Evolutionary conservation across 2,113 vertebrate species (phyloP), one percentile per base, ranked within the genome.

Genomic region (Phaethon lepturus): DNA sequence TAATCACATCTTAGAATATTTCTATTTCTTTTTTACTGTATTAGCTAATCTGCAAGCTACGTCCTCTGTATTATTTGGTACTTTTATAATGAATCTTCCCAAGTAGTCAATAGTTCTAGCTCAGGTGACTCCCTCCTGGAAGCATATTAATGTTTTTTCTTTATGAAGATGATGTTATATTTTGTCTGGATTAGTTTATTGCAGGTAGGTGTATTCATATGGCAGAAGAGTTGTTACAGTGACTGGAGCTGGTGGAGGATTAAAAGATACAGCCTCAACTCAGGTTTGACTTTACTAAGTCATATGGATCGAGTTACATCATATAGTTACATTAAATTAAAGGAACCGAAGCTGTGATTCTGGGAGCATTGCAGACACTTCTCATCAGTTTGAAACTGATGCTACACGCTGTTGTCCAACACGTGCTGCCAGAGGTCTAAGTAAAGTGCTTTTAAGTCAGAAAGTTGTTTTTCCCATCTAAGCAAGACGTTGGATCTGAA

Each of bases 241-340:
- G 59, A 55, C 38, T 7, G 2, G 7, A 81, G 19, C 11, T 2
- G 3, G 13, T 55, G 55, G 23, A 42, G 8, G 8, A 40, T 50
- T 75, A 49, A 73, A 89, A 86, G 33, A 11, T 10, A 16, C 6
- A 72, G 66, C 17, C 7, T 67, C 35, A 49, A 0, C 23, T 55
- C 18, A 17, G 14, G 50, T 73, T 88, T 84, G 35, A 73, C 31
- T 63, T 33, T 24, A n/a, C 31, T 44, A 14, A 91, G n/a, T 47
- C 58, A 42, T 0, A 0, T 6, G 9, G 18, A 16, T 22, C 23
- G 44, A 63, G 11, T 26, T 78, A 31, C 9, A 13, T 24, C 24
- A 53, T 23, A 31, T 0, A 64, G 13, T 28, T 28, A 40, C 1
- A 1, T 11, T 49, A 75, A 56, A 71, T 28, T 13, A 29, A 38